phyloP scores from a whole-genome alignment of 2,797 vertebrate genomes.

The Clarias platycephalus region DNA sequence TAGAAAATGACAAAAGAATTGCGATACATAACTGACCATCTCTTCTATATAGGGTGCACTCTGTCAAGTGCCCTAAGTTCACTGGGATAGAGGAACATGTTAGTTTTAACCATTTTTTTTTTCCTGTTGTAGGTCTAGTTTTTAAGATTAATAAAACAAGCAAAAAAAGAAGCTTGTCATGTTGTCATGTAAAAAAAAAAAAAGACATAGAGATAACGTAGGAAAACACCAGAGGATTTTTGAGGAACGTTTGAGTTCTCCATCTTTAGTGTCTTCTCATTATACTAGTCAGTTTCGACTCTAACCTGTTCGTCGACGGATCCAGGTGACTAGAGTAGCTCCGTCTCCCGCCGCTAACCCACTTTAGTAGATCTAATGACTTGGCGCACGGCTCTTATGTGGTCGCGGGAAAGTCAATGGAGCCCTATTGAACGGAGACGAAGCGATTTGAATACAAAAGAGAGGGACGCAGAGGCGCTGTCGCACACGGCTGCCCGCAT shows the following conservation, averaged over 20 bases:
- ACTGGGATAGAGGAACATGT: no score
- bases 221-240: neutral
- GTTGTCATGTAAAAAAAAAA: no score
- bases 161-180: no score
- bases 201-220: neutral
- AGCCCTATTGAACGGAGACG: constrained; percentile 24
- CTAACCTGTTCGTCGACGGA: neutral
- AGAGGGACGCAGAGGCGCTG: constrained; percentile 24
- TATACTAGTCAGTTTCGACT: neutral
- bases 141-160: no score
- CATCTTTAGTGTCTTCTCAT: neutral
- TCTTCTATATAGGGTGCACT: no score
- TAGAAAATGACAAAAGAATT: no score
- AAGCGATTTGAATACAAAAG: constrained; percentile 40
- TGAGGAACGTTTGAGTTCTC: neutral
- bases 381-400: neutral
- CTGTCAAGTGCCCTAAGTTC: no score
- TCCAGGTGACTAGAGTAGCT: neutral
- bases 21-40: no score
- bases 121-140: no score
- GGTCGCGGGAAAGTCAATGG: constrained; percentile 28
- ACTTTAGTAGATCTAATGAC: constrained; percentile 7
- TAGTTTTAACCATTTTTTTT: no score
- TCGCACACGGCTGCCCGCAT: constrained; percentile 31
- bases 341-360: neutral